Base-by-base conservation (phyloP, 2,888 invertebrate genomes). In the Drosophila seclusa region DNA sequence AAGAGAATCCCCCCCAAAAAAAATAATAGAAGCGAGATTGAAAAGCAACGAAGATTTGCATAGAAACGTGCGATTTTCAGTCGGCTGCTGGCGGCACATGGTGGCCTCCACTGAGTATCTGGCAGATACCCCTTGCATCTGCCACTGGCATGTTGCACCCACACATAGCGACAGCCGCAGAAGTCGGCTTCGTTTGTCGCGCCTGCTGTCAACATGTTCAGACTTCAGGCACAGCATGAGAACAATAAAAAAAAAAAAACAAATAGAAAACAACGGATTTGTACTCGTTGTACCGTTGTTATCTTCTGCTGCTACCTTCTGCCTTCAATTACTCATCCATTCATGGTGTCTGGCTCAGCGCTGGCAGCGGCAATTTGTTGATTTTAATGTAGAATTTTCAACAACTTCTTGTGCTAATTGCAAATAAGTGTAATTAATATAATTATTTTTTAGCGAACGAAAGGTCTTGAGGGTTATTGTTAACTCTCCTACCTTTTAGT, bases 1-100 rank as follows among this genome's bases (percentile, higher is more conserved):
- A 31, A 42, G 53, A 64, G 64, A 50, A 68, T 64, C 67, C 55
- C 21, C 1, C 27, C 0, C 6, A 54, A 52, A 53, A 57, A 64
- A 60, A 64, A 68, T 61, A 66, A 74, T 74, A 63, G 80, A 78
- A 74, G 68, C 71, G 29, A 78, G 63, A 87, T 87, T 85, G 83
- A 84, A 80, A 80, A 87, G 89, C 82, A 65, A 58, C 89, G 64
- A 80, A 88, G 87, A 85, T 88, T 85, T 85, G 87, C 85, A 85
- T 85, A 87, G 89, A 88, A 88, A 88, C 85, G 89, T 85, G 85
- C 89, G 89, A 88, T 83, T 88, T 88, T 81, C 71, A 78, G 67
- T 75, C 63, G 73, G 72, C 68, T 50, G 71, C 78, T 71, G 31
- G 60, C 53, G 78, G 86, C 77, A 63, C 74, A 78, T 69, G 78